phyloP scores from a whole-genome alignment of 2,888 invertebrate species.

The Papilio protenor region DNA sequence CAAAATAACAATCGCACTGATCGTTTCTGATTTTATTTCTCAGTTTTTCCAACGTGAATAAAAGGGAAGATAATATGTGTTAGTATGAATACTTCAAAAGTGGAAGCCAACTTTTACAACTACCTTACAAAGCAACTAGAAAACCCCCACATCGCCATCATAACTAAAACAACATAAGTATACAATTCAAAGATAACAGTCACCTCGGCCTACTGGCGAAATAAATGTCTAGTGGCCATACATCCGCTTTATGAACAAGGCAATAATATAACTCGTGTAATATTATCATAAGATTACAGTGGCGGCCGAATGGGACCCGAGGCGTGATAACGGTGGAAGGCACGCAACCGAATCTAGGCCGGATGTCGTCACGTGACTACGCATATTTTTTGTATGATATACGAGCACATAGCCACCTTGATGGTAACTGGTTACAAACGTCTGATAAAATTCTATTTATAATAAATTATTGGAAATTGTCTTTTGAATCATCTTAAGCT shows the following conservation, averaged over 20 bases:
- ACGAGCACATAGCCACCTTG: conserved; percentile 25
- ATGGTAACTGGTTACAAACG: background rate
- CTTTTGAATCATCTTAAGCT: background rate
- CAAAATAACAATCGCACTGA: background rate
- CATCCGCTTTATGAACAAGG: conserved; percentile 42
- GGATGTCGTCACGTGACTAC: conserved; percentile 45
- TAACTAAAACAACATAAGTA: background rate
- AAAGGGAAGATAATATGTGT: too few relatives aligned
- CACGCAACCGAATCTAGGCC: conserved; percentile 52
- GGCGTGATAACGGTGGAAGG: conserved; percentile 64
- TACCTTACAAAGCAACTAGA: background rate
- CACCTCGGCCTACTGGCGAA: background rate
- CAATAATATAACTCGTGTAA: conserved; percentile 64
- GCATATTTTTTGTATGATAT: conserved; percentile 27
- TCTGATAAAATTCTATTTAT: background rate
- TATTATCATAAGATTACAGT: conserved; percentile 66
- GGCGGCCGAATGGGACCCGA: conserved; percentile 62
- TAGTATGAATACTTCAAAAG: background rate
- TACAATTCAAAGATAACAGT: conserved; percentile 15
- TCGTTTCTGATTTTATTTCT: background rate
- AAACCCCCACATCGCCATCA: background rate
- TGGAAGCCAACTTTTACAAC: background rate
- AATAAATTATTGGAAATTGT: too few relatives aligned
- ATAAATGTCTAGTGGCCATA: conserved; percentile 32
- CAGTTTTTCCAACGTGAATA: too few relatives aligned